These are phyloP conservation scores for Micromesistius poutassou DNA, from an alignment of 2,797 vertebrate species.

Conservation along the genomic window DNA sequence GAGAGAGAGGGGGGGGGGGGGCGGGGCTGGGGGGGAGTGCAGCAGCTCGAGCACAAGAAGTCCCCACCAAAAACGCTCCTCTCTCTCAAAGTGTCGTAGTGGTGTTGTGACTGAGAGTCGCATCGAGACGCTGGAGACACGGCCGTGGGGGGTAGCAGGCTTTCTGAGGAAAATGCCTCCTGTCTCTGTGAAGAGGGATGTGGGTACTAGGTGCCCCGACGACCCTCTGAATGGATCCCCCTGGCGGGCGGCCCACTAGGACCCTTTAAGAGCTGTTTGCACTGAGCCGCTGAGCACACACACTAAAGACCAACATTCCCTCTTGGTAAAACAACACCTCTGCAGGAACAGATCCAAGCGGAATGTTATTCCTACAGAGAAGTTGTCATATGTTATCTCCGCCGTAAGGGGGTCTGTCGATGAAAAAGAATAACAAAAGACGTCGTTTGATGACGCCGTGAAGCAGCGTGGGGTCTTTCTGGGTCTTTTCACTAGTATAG, in stretches of 20 bases:
- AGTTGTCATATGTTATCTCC: too few relatives aligned
- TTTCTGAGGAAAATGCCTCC: neutral
- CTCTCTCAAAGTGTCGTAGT: too few relatives aligned
- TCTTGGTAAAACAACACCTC: neutral
- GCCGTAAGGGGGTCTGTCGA: too few relatives aligned
- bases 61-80: too few relatives aligned
- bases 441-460: too few relatives aligned
- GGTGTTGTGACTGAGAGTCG: too few relatives aligned
- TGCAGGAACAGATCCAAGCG: neutral
- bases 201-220: neutral
- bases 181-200: neutral
- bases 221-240: neutral
- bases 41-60: neutral
- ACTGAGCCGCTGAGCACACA: neutral
- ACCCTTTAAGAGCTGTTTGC: neutral
- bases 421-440: too few relatives aligned
- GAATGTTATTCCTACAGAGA: neutral
- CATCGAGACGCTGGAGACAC: neutral
- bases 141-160: neutral
- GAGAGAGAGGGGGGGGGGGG: neutral
- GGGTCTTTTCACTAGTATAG: too few relatives aligned
- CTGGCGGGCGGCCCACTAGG: neutral
- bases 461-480: too few relatives aligned
- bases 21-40: constrained; percentile 9
- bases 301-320: neutral